phyloP scores from a whole-genome alignment of 2,888 invertebrate genomes.

The Alsophila aescularia region DNA sequence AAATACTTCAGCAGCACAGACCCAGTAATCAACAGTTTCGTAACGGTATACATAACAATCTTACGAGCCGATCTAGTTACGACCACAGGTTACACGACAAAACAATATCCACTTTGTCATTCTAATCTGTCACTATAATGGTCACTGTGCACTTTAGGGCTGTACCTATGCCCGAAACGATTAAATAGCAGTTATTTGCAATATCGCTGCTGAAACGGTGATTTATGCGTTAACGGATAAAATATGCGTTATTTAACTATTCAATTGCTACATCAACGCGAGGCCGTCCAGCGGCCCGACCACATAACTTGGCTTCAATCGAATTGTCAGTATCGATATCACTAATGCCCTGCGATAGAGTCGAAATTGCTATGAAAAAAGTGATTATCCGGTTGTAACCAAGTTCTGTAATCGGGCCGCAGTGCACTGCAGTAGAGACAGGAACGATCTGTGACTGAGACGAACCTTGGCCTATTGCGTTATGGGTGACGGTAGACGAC shows the following conservation, averaged over 20 bases:
- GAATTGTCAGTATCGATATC: too few relatives aligned
- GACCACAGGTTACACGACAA: too few relatives aligned
- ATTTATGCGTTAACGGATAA: constrained; percentile 29
- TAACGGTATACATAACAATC: background rate
- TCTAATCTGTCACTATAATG: constrained; percentile 32
- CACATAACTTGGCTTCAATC: too few relatives aligned
- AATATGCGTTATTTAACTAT: constrained; percentile 24
- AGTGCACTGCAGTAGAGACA: constrained; percentile 27
- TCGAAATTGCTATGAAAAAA: too few relatives aligned
- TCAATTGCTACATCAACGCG: constrained; percentile 30
- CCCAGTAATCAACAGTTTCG: background rate
- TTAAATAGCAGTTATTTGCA: constrained; percentile 23
- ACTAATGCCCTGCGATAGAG: too few relatives aligned
- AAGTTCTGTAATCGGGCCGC: too few relatives aligned
- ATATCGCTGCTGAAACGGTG: constrained; percentile 27
- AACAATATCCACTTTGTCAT: constrained; percentile 29
- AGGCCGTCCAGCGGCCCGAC: constrained; percentile 38
- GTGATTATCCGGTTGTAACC: too few relatives aligned
- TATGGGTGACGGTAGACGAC: constrained; percentile 28
- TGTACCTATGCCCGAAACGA: constrained; percentile 21
- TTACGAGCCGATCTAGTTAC: background rate
- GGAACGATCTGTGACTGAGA: constrained; percentile 29
- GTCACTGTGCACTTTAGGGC: constrained; percentile 29
- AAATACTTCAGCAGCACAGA: background rate
- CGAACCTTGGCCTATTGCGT: constrained; percentile 42